Percentiles rank a stretch among this genome's conserved stretches.
Evolutionary conservation across 2,797 vertebrate species (phyloP).

Genomic region (Acrossocheilus wenchowensis): DNA sequence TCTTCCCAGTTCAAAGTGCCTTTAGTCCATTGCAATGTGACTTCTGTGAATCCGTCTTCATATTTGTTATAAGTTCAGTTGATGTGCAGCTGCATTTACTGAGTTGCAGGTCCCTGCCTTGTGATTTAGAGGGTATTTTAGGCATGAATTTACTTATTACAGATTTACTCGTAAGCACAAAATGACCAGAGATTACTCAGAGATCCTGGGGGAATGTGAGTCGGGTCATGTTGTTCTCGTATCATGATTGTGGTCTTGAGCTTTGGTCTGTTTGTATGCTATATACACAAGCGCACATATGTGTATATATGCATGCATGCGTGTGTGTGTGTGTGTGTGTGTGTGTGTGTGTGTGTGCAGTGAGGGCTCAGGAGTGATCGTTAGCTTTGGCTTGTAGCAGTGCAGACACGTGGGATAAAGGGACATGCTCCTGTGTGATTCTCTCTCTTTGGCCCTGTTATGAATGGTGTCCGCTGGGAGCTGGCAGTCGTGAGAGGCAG

Average conservation of each 20-base stretch:
- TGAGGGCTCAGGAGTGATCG: slow-evolving; percentile 55
- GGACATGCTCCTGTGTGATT: slow-evolving; percentile 44
- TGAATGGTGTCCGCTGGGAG: slow-evolving; percentile 47
- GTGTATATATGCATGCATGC: slow-evolving; percentile 21
- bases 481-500: slow-evolving; percentile 50
- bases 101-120: neutral
- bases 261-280: slow-evolving; percentile 40
- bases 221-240: slow-evolving; percentile 25
- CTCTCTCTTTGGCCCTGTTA: slow-evolving; percentile 55
- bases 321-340: slow-evolving; percentile 21
- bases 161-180: neutral
- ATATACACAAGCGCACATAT: slow-evolving; percentile 11
- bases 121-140: slow-evolving; percentile 16
- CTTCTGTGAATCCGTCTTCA: neutral
- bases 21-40: slow-evolving; percentile 1
- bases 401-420: slow-evolving; percentile 46
- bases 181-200: slow-evolving; percentile 39
- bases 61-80: neutral
- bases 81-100: neutral
- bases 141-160: neutral
- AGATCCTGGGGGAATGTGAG: neutral
- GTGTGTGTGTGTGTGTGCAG: slow-evolving; percentile 22
- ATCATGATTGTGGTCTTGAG: slow-evolving; percentile 44
- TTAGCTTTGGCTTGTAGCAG: slow-evolving; percentile 48
- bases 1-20: neutral